These are phyloP conservation scores for Petromus typicus DNA, from an alignment of 2,113 vertebrate genomes.

Conservation along the genomic window DNA sequence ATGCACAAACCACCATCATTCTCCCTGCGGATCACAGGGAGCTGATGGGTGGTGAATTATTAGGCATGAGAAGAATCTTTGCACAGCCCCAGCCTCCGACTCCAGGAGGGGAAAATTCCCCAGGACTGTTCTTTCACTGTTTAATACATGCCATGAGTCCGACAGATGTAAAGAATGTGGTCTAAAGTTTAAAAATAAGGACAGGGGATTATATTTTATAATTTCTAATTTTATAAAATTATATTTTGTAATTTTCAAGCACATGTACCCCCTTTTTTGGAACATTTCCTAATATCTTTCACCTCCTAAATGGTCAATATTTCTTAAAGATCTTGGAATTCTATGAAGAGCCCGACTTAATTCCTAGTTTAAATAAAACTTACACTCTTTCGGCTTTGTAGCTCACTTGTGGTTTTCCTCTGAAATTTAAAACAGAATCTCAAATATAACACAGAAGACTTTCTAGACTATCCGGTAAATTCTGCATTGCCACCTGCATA, in stretches of 20 bases:
- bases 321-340: constrained; percentile 24
- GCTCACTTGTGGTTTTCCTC: not conserved
- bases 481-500: not conserved
- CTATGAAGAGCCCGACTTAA: not conserved
- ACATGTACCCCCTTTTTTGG: not conserved
- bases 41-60: constrained; percentile 1
- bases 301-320: not conserved
- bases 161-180: not conserved
- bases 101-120: not conserved
- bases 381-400: constrained; percentile 22
- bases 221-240: too few relatives aligned
- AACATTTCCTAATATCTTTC: not conserved
- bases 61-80: constrained; percentile 47
- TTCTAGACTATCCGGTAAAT: not conserved
- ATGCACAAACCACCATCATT: not conserved
- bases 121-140: constrained; percentile 66
- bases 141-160: constrained; percentile 16
- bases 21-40: constrained; percentile 2
- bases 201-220: not conserved
- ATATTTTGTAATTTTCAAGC: not conserved
- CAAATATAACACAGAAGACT: not conserved
- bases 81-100: not conserved
- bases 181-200: not conserved
- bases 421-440: not conserved
- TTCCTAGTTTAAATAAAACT: not conserved